Percentiles rank a stretch among this genome's conserved stretches.
phyloP scores from a whole-genome alignment of 2,888 invertebrate genomes.

The Lasioglossum vierecki region DNA sequence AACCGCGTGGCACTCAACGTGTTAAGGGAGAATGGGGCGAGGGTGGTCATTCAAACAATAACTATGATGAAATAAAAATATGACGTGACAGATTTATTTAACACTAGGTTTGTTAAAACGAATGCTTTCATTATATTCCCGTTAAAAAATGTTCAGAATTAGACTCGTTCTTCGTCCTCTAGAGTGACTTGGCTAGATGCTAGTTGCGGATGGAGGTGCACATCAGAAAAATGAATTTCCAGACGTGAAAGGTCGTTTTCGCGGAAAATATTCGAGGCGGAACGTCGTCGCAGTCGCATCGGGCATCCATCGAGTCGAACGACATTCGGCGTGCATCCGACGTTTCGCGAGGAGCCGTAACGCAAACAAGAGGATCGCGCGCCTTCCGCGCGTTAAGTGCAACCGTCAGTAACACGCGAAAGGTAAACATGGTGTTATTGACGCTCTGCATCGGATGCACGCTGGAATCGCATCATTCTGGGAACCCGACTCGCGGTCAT shows the following conservation, averaged over 20 bases:
- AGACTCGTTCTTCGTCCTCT: not conserved
- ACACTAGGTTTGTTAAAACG: too few relatives aligned
- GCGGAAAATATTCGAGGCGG: not conserved
- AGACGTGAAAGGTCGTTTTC: not conserved
- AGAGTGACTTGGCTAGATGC: not conserved
- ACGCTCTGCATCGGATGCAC: constrained; percentile 22
- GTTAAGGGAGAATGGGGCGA: too few relatives aligned
- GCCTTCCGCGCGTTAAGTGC: constrained; percentile 29
- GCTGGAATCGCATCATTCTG: constrained; percentile 39
- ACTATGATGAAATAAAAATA: too few relatives aligned
- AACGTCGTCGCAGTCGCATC: not conserved
- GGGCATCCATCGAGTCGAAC: not conserved
- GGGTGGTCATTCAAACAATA: too few relatives aligned
- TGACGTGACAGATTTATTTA: too few relatives aligned
- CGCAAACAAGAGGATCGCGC: not conserved
- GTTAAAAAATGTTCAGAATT: not conserved
- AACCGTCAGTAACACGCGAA: constrained; percentile 33
- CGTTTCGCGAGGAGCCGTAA: not conserved
- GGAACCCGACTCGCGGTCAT: constrained; percentile 11
- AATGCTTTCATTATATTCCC: not conserved
- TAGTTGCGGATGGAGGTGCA: not conserved
- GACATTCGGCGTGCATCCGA: not conserved
- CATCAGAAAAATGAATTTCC: not conserved
- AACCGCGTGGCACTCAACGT: too few relatives aligned
- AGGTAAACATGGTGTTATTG: constrained; percentile 24